Evolutionary conservation across 2,888 invertebrate species (phyloP).

Genomic region (Pilophorus perplexus): DNA sequence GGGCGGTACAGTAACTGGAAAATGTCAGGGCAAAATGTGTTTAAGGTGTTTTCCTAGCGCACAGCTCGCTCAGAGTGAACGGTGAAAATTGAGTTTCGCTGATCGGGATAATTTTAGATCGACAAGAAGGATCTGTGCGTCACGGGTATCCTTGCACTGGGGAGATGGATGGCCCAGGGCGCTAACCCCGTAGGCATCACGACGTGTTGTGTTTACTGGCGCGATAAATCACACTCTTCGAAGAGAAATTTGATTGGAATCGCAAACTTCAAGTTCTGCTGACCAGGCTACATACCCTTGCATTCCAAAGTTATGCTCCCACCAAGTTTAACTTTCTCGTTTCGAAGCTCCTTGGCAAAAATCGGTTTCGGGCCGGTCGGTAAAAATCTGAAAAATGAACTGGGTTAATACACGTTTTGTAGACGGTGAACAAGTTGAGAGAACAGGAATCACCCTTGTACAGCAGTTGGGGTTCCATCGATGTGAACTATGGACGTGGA

Average conservation of each 20-base stretch:
- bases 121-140: too few species aligned
- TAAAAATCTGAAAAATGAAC: conserved; percentile 52
- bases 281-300: conserved; percentile 69
- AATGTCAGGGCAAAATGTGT: conserved; percentile 10
- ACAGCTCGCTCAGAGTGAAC: neutral
- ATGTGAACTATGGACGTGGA: conserved; percentile 74
- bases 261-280: too few species aligned
- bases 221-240: too few species aligned
- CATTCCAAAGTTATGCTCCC: conserved; percentile 71
- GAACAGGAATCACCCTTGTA: conserved; percentile 23
- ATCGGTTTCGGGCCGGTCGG: conserved; percentile 72
- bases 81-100: too few species aligned
- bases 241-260: too few species aligned
- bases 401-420: neutral
- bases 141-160: too few species aligned
- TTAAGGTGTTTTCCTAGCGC: neutral
- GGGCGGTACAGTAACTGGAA: conserved; percentile 72
- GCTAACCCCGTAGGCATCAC: too few species aligned
- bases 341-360: conserved; percentile 71
- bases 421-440: neutral
- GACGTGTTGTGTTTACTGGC: too few species aligned
- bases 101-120: too few species aligned
- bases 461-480: conserved; percentile 49
- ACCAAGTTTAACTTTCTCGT: conserved; percentile 73
- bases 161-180: too few species aligned